phyloP scores from a whole-genome alignment of 2,113 vertebrate genomes.

The Catharus minimus region DNA sequence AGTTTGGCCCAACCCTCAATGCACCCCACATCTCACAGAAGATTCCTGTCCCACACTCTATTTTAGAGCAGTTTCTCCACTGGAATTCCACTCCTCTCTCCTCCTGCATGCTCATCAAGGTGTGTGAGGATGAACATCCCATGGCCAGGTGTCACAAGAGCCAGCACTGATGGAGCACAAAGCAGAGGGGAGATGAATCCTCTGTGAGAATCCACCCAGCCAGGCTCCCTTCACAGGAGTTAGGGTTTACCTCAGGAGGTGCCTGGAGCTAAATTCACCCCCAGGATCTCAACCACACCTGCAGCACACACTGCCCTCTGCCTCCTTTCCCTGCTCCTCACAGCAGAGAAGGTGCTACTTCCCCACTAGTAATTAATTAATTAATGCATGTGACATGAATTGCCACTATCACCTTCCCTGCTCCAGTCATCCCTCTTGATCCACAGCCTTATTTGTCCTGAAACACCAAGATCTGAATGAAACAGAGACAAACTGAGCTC shows the following conservation, averaged over 20 bases:
- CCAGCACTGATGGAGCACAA: not conserved
- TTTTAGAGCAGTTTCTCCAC: not conserved
- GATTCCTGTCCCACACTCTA: not conserved
- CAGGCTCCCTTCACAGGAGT: not conserved
- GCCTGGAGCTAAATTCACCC: not conserved
- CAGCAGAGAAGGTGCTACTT: not conserved
- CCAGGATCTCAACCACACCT: not conserved
- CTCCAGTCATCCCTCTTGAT: not conserved
- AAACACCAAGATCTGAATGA: not conserved
- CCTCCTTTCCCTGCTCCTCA: not conserved
- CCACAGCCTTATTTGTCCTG: not conserved
- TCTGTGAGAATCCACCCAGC: not conserved
- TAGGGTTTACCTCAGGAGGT: not conserved
- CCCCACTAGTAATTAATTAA: not conserved
- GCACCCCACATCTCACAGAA: accelerated
- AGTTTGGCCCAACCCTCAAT: not conserved
- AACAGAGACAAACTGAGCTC: not conserved
- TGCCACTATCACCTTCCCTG: not conserved
- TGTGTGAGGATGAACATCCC: not conserved
- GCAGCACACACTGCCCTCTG: not conserved
- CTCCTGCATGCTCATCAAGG: not conserved
- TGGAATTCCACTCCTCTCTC: not conserved
- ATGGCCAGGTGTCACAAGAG: not conserved
- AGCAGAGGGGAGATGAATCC: not conserved
- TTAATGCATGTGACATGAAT: not conserved